Base-by-base conservation (phyloP, 2,797 vertebrate genomes). In the Enteromius radiatus region DNA sequence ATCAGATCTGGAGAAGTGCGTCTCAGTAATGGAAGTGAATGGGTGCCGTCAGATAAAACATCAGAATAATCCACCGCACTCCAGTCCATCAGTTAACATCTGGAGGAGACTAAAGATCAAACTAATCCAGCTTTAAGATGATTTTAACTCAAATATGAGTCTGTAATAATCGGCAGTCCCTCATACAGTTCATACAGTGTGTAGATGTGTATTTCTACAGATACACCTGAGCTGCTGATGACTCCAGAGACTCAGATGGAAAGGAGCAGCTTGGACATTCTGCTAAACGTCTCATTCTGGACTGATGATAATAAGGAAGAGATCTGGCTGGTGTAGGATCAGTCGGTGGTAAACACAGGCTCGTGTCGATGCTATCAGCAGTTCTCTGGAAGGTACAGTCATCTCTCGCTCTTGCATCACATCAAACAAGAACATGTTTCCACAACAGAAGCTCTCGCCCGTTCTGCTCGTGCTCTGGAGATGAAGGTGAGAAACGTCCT, bases 381-480 rank as follows among this genome's bases (percentile, higher is more conserved):
- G 33, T 59, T 76, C 33, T 41, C 0, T 26, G 33, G 54, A 76
- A 76, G n/a, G 26, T 61, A 2, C 23, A 61, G 36, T 61, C 74
- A 76, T 43, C 73, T 26, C 73, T 21, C 17, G 21, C 4, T 56
- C 10, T 19, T 52, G 10, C 45, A 10, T 73, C 70, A 52, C 28
- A 15, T 70, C 68, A 70, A 3, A 73, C 19, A 36, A n/a, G 47
- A 31, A 28, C 19, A 5, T 56, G 73, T 75, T 75, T 75, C 52
- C 52, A 75, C 36, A 75, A 59, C 73, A 59, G 21, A 23, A 56
- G 71, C 49, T 3, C 21, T 73, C 19, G 45, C 47, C n/a, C 33
- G 3, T 54, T 54, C 49, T 54, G 19, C 31, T 36, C 21, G 5
- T 54, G 49, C 14, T 38, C 36, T 15, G 19, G 5, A 74, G 49